Evolutionary conservation across 2,888 invertebrate species (phyloP).

Genomic region (Blomia tropicalis): DNA sequence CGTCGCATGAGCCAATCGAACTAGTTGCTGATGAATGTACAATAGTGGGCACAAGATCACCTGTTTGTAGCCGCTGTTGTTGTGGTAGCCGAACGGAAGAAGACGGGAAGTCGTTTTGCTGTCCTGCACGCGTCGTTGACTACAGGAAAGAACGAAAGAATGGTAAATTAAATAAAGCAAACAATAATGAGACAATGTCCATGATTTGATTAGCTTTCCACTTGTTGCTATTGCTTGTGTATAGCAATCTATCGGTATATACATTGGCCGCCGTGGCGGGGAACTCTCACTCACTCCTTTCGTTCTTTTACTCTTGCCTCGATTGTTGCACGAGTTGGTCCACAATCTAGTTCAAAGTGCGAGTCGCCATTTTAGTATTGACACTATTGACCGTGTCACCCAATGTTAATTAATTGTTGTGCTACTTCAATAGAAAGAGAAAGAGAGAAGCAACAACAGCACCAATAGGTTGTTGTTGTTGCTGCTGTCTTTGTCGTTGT

Average conservation of each 20-base stretch:
- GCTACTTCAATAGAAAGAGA: too few species aligned
- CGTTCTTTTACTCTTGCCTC: not conserved
- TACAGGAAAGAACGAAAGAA: conserved; percentile 15
- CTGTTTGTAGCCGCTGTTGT: too few species aligned
- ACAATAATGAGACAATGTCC: too few species aligned
- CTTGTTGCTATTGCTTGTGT: not conserved
- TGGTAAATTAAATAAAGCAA: too few species aligned
- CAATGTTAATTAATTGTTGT: conserved; percentile 15
- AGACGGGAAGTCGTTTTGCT: conserved; percentile 15
- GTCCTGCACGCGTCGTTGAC: conserved; percentile 14
- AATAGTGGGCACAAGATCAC: too few species aligned
- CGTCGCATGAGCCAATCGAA: not conserved
- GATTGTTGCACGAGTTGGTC: too few species aligned
- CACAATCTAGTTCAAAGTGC: conserved; percentile 10
- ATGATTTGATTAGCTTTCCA: conserved; percentile 15
- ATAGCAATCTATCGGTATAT: too few species aligned
- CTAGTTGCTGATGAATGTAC: not conserved
- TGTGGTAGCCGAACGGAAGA: conserved; percentile 7
- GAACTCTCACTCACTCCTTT: not conserved
- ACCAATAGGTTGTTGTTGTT: too few species aligned
- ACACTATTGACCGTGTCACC: conserved; percentile 15
- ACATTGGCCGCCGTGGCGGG: not conserved
- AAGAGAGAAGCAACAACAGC: too few species aligned
- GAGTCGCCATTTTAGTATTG: not conserved
- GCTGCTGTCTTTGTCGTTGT: too few species aligned